Base-by-base conservation (phyloP, 2,888 invertebrate genomes). In the Leptopilina syphax region DNA sequence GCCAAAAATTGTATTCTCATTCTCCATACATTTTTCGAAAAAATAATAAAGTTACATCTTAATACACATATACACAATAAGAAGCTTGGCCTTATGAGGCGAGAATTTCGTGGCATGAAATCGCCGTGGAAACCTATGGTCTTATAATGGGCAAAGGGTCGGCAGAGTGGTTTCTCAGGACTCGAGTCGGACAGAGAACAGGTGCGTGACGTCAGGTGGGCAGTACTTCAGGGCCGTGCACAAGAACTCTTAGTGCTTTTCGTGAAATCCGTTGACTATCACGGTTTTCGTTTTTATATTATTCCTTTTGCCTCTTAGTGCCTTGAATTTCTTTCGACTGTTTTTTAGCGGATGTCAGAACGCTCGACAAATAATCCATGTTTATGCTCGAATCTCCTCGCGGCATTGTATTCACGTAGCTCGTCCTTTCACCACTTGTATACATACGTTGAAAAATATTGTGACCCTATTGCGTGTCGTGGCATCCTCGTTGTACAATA, bases 131-230 rank as follows among this genome's bases (percentile, higher is more conserved):
- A 87, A 88, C 85, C 87, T 86, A 84, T 85, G 88, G 86, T 85
- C 84, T 88, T 87, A 86, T 88, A 89, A 89, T 89, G 87, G 88
- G 84, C 88, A 89, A 89, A 88, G 87, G 88, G 84, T 85, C 85
- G 84, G 84, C 85, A 85, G 85, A 84, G 85, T 85, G 85, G 84
- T 82, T 89, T 90, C 89, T 87, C 88, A 86, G 86, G 85, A 84
- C 80, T 79, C 79, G 85, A 84, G 79, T 79, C 79, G 80, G 84
- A 87, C 50, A 85, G 87, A 87, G 89, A 90, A 90, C 91, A 91
- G 91, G 91, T 91, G 91, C 89, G 88, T 91, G 90, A 91, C 90
- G 90, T 91, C 91, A 90, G 90, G 91, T 91, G 91, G 91, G 89
- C 89, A 88, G 90, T 87, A 85, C 87, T 86, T 88, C 88, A 88